A percentile compares a stretch with the other conserved stretches of the same genome.
Conservation (phyloP, 2,888 invertebrate species). For the Orthosia gracilis region DNA sequence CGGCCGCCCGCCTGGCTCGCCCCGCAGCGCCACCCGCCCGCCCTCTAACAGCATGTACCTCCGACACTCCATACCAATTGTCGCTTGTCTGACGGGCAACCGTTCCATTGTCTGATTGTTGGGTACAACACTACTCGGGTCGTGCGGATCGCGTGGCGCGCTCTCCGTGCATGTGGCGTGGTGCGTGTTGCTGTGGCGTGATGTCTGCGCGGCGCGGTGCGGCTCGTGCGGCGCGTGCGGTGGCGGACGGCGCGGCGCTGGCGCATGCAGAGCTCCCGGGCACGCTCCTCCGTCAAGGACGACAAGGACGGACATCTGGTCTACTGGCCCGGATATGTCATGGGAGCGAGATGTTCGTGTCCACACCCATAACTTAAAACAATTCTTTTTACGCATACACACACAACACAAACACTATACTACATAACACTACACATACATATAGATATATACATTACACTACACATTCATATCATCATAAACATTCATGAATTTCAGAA, state of each 20-base stretch:
- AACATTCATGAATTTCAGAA: conserved; percentile 49
- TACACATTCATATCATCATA: conserved; percentile 51
- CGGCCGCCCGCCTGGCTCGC: conserved; percentile 77
- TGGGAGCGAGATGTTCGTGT: conserved; percentile 99
- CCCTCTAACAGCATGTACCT: conserved; percentile 90
- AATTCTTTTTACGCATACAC: conserved; percentile 70
- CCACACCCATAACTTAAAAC: conserved; percentile 91
- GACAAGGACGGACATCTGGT: conserved; percentile 99
- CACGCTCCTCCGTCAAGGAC: conserved; percentile 98
- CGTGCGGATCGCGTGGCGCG: conserved; percentile 90
- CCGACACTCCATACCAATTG: conserved; percentile 89
- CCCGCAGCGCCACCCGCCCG: conserved; percentile 83
- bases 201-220: conserved; percentile 65
- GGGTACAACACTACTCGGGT: conserved; percentile 92
- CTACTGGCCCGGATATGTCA: conserved; percentile 99
- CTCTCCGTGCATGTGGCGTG: conserved; percentile 84
- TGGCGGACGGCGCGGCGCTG: conserved; percentile 68
- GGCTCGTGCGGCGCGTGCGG: conserved; percentile 64
- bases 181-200: conserved; percentile 74
- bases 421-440: conserved; percentile 41
- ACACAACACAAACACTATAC: conserved; percentile 35
- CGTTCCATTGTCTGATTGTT: conserved; percentile 92
- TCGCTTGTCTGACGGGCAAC: conserved; percentile 92
- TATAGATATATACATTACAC: conserved; percentile 45
- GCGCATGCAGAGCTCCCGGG: conserved; percentile 94